phyloP scores from a whole-genome alignment of 2,113 vertebrate genomes.

The Choloepus hoffmanni region DNA sequence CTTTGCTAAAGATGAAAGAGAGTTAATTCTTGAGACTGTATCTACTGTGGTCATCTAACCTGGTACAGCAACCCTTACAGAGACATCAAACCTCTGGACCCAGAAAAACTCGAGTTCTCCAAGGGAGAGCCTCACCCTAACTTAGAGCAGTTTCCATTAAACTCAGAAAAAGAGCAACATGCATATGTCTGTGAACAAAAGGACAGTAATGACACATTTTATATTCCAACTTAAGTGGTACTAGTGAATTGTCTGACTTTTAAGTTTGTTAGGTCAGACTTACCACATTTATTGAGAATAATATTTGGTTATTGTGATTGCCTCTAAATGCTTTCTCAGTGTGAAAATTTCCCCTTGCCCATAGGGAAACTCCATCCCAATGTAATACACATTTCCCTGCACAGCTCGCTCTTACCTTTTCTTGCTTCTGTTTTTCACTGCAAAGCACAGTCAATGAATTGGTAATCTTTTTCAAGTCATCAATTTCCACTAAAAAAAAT shows the following conservation, averaged over 20 bases:
- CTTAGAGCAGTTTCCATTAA: neutral
- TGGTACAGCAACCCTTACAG: neutral
- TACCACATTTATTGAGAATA: neutral
- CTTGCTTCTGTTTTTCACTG: conserved; percentile 99
- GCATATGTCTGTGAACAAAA: neutral
- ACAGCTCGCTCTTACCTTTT: conserved; percentile 91
- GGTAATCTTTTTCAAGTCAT: conserved; percentile 98
- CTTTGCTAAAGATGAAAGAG: conserved; percentile 90
- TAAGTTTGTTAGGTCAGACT: neutral
- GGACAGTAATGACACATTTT: neutral
- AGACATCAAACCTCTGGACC: conserved; percentile 9
- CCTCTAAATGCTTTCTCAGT: neutral
- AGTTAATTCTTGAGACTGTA: conserved; percentile 49
- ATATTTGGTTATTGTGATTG: neutral
- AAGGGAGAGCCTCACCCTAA: neutral
- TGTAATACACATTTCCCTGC: neutral
- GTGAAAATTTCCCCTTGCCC: neutral
- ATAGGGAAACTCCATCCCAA: neutral
- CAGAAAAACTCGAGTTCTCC: neutral
- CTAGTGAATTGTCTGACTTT: neutral
- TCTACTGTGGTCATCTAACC: neutral
- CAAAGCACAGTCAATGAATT: conserved; percentile 96
- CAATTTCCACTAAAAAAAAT: conserved; percentile 93
- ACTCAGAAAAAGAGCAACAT: neutral
- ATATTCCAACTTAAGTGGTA: neutral